phyloP scores from a whole-genome alignment of 2,888 invertebrate species.

The Drosophila robusta region DNA sequence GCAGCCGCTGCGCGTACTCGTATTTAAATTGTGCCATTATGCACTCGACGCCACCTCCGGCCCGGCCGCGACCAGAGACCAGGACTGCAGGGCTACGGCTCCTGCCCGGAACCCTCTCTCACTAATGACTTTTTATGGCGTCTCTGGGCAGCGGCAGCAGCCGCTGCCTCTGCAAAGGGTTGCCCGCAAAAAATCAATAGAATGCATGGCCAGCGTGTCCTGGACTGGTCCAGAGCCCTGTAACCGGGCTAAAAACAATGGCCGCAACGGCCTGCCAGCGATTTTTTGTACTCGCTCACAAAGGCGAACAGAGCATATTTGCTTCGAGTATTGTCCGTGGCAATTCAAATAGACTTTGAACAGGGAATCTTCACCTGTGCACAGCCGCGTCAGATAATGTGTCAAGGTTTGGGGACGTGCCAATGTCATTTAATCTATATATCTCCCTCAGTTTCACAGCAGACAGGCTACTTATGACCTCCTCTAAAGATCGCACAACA shows the following conservation, averaged over 20 bases:
- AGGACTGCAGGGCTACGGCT: neutral
- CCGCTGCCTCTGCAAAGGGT: conserved; percentile 44
- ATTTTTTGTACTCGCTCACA: neutral
- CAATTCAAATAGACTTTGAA: too few species aligned
- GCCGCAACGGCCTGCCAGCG: conserved; percentile 13
- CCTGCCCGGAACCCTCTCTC: conserved; percentile 47
- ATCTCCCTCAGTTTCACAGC: too few species aligned
- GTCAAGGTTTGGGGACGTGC: too few species aligned
- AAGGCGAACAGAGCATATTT: too few species aligned
- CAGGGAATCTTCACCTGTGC: too few species aligned
- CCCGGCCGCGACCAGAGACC: neutral
- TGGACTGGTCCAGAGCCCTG: conserved; percentile 39
- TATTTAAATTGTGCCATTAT: conserved; percentile 82
- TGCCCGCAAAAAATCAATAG: conserved; percentile 72
- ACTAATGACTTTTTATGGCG: conserved; percentile 80
- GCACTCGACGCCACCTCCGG: conserved; percentile 50
- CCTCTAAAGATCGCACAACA: too few species aligned
- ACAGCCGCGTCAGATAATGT: too few species aligned
- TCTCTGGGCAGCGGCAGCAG: conserved; percentile 47
- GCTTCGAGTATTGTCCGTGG: too few species aligned
- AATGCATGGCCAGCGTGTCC: conserved; percentile 63
- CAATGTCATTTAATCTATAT: too few species aligned
- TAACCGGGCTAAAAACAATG: conserved; percentile 54
- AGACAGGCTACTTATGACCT: too few species aligned
- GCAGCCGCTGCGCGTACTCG: conserved; percentile 61